These are phyloP conservation scores for Tinea trinotella DNA, from an alignment of 2,888 invertebrate species.

Conservation along the genomic window DNA sequence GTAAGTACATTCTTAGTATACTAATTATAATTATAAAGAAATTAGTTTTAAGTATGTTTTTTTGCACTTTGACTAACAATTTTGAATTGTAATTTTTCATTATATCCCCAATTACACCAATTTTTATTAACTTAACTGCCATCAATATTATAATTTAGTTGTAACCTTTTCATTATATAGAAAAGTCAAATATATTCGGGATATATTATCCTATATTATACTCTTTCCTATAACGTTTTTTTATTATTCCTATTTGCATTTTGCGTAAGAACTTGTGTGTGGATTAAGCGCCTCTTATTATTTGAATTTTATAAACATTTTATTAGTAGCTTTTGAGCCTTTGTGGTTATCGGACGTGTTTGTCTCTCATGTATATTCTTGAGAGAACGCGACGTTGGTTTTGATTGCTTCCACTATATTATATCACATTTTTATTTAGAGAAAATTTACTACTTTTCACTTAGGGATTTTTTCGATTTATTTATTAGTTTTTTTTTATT, in stretches of 20 bases:
- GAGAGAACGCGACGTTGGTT: neutral
- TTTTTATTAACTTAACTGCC: slow-evolving; percentile 1
- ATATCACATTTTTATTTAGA: neutral
- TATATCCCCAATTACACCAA: neutral
- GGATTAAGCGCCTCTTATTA: neutral
- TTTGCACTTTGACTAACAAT: slow-evolving; percentile 19
- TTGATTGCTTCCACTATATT: neutral
- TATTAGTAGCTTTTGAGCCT: neutral
- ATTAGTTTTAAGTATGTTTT: slow-evolving; percentile 7
- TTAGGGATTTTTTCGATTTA: slow-evolving; percentile 6
- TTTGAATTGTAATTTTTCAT: neutral
- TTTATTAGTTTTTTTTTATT: neutral
- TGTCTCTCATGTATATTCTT: neutral
- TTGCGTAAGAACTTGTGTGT: neutral
- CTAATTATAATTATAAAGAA: neutral
- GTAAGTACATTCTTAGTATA: slow-evolving; percentile 13
- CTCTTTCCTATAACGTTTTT: slow-evolving; percentile 1
- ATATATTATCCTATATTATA: neutral
- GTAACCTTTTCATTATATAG: slow-evolving; percentile 1
- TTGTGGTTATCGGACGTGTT: neutral
- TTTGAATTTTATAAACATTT: neutral
- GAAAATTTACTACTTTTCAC: neutral
- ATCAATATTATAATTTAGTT: slow-evolving; percentile 7
- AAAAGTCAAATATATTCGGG: neutral
- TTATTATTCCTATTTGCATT: slow-evolving; percentile 10